These are phyloP conservation scores for Drosophila rellima DNA, from an alignment of 2,888 invertebrate genomes.

Conservation along the genomic window DNA sequence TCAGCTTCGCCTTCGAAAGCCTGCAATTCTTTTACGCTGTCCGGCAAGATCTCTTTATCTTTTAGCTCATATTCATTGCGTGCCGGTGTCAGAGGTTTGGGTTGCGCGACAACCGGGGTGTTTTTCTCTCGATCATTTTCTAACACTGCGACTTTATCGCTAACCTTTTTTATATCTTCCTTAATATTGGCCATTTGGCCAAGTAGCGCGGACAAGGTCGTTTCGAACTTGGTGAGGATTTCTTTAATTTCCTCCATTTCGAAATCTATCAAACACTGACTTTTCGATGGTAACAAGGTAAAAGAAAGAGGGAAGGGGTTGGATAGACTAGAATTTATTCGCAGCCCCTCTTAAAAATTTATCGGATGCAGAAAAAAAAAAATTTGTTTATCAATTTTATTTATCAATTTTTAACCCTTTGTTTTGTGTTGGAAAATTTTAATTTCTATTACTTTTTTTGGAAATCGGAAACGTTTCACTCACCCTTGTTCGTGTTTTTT, in stretches of 20 bases:
- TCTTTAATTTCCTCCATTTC: conserved; percentile 6
- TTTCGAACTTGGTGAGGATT: conserved; percentile 3
- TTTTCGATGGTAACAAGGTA: neutral
- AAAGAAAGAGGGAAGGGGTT: neutral
- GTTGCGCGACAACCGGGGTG: neutral
- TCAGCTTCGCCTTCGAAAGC: neutral
- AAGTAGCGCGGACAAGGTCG: neutral
- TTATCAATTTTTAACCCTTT: neutral
- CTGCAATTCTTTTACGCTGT: conserved; percentile 19
- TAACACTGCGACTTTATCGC: neutral
- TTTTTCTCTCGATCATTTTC: neutral
- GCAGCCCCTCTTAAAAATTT: neutral
- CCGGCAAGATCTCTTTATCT: conserved; percentile 9
- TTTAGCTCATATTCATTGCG: neutral
- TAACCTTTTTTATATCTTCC: neutral
- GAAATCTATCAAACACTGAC: neutral
- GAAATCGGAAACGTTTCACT: neutral
- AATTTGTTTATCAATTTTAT: neutral
- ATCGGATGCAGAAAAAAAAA: neutral
- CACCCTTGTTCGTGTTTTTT: neutral
- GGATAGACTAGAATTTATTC: neutral
- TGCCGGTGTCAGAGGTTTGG: neutral
- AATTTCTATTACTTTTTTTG: neutral
- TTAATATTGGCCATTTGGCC: conserved; percentile 1
- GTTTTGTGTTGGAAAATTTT: neutral